A percentile compares a stretch with the other conserved stretches of the same genome.
Conservation (phyloP, 2,888 invertebrate genomes). For the Lobophora halterata region DNA sequence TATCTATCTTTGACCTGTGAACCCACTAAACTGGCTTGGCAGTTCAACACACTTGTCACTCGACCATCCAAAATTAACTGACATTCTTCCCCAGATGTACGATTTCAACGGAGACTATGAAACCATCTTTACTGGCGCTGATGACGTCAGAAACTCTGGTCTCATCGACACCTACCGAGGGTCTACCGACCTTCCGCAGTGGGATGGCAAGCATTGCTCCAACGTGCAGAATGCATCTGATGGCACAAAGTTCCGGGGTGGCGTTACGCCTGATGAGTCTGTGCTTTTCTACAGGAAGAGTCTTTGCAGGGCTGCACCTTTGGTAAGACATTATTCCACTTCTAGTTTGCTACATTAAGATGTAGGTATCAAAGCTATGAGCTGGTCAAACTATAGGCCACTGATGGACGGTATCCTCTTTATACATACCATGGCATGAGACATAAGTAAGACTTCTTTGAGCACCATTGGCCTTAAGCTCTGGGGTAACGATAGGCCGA, state of each 20-base stretch:
- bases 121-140: conserved; percentile 87
- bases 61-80: neutral
- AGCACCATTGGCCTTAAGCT: too few relatives aligned
- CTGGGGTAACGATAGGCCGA: too few relatives aligned
- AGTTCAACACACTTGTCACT: too few relatives aligned
- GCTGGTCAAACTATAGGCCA: too few relatives aligned
- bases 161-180: conserved; percentile 89
- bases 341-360: too few relatives aligned
- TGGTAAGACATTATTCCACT: too few relatives aligned
- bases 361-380: too few relatives aligned
- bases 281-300: conserved; percentile 91
- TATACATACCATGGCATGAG: too few relatives aligned
- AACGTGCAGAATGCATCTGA: conserved; percentile 89
- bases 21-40: too few relatives aligned
- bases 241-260: conserved; percentile 91
- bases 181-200: conserved; percentile 86
- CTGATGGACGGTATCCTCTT: too few relatives aligned
- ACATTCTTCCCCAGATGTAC: conserved; percentile 84
- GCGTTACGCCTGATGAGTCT: conserved; percentile 84
- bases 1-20: too few relatives aligned
- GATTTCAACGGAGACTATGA: conserved; percentile 90
- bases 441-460: too few relatives aligned
- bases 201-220: conserved; percentile 88
- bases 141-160: conserved; percentile 82
- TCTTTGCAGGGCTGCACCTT: conserved; percentile 88